A percentile compares a stretch with the other conserved stretches of the same genome.
Evolutionary conservation across 2,113 vertebrate species (phyloP).

Genomic region (Istiophorus platypterus): DNA sequence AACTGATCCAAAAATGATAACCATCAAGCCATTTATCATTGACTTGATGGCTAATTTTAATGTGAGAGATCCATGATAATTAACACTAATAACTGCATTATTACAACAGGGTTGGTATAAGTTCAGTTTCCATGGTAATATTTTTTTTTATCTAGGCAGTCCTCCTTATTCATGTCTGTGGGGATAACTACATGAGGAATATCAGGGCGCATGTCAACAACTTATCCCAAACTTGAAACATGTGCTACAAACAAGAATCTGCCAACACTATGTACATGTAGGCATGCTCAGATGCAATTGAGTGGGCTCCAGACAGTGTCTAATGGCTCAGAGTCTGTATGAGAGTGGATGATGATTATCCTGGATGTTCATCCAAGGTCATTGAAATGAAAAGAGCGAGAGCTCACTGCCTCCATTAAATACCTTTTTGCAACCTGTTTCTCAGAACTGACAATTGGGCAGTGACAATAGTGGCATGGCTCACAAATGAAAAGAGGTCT

Average conservation of each 20-base stretch:
- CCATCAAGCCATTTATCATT: no score
- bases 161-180: neutral
- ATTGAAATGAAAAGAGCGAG: slow-evolving; percentile 56
- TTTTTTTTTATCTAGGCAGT: neutral
- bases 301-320: slow-evolving; percentile 41
- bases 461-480: slow-evolving; percentile 13
- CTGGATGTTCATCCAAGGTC: slow-evolving; percentile 42
- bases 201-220: neutral
- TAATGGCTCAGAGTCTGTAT: slow-evolving; percentile 67
- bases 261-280: neutral
- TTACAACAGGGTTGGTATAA: no score
- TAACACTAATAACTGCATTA: no score
- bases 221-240: slow-evolving; percentile 11
- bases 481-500: slow-evolving; percentile 45
- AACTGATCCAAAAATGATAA: no score
- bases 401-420: slow-evolving; percentile 62
- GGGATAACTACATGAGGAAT: neutral
- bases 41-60: no score
- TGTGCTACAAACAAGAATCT: slow-evolving; percentile 2
- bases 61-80: no score
- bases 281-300: slow-evolving; percentile 33
- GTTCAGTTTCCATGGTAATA: slow-evolving; percentile 12
- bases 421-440: slow-evolving; percentile 39
- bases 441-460: slow-evolving; percentile 31
- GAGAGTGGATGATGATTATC: slow-evolving; percentile 62